These are phyloP conservation scores for Caiman crocodilus DNA, from an alignment of 2,797 vertebrate species.

Conservation along the genomic window DNA sequence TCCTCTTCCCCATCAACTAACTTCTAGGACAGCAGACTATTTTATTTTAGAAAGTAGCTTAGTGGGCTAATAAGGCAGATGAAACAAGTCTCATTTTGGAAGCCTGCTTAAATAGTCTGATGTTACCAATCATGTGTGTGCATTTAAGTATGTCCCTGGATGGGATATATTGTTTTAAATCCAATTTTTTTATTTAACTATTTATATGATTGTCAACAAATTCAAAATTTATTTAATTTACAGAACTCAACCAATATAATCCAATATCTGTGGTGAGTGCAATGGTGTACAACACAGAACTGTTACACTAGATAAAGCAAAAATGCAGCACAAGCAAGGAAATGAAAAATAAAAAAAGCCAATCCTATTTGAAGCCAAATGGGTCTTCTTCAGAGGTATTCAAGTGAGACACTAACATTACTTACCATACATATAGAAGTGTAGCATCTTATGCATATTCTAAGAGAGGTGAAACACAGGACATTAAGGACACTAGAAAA, in stretches of 20 bases:
- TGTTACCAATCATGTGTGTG: rapidly evolving
- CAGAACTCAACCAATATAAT: not conserved
- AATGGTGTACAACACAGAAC: not conserved
- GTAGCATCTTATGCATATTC: not conserved
- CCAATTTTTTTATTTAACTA: no score
- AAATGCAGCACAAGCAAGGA: not conserved
- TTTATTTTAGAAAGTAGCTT: not conserved
- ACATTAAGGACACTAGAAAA: not conserved
- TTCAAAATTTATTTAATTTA: not conserved
- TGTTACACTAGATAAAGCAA: not conserved
- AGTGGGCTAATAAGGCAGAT: not conserved
- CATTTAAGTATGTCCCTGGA: not conserved
- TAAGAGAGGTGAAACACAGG: not conserved
- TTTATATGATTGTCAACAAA: not conserved
- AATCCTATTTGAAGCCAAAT: not conserved
- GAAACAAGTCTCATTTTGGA: not conserved
- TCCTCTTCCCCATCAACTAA: rapidly evolving
- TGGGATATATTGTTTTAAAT: not conserved
- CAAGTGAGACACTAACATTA: not conserved
- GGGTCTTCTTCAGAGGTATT: not conserved
- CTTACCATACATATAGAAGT: slow-evolving; percentile 22
- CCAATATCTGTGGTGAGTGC: not conserved
- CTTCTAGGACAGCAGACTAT: not conserved
- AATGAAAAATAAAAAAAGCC: not conserved
- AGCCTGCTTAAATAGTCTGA: not conserved